Conservation (phyloP, 2,888 invertebrate genomes). For the Ptychoptera albimana region DNA sequence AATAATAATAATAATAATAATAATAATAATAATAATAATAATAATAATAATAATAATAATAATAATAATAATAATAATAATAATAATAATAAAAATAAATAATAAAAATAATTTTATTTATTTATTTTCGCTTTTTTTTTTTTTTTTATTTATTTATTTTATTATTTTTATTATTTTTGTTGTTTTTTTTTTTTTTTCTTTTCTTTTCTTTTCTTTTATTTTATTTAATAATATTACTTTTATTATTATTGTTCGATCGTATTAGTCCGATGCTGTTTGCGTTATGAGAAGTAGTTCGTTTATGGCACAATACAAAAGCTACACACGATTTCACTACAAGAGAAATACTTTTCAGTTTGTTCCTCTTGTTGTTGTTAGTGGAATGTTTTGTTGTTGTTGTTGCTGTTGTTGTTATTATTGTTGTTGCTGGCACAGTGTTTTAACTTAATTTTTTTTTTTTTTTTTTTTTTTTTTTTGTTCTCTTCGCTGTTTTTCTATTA, state of each 20-base stretch:
- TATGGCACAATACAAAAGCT: constrained; percentile 33
- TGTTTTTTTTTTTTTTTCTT: constrained; percentile 4
- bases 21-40: no score
- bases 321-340: constrained; percentile 15
- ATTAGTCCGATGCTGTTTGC: constrained; percentile 30
- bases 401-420: neutral
- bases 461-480: neutral
- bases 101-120: constrained; percentile 9
- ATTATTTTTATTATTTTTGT: constrained; percentile 4
- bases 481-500: no score
- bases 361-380: constrained; percentile 1
- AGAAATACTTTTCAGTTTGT: neutral
- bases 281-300: constrained; percentile 33
- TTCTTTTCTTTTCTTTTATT: constrained; percentile 3
- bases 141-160: constrained; percentile 10
- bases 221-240: constrained; percentile 2
- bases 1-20: no score
- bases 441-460: constrained; percentile 1
- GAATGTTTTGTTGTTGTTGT: neutral
- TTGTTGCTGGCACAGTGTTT: constrained; percentile 1
- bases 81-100: constrained; percentile 3
- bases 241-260: constrained; percentile 12
- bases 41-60: neutral
- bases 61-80: constrained; percentile 3
- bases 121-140: constrained; percentile 10